Base-by-base conservation (phyloP, 2,113 vertebrate genomes). In the Pterophyllum scalare region DNA sequence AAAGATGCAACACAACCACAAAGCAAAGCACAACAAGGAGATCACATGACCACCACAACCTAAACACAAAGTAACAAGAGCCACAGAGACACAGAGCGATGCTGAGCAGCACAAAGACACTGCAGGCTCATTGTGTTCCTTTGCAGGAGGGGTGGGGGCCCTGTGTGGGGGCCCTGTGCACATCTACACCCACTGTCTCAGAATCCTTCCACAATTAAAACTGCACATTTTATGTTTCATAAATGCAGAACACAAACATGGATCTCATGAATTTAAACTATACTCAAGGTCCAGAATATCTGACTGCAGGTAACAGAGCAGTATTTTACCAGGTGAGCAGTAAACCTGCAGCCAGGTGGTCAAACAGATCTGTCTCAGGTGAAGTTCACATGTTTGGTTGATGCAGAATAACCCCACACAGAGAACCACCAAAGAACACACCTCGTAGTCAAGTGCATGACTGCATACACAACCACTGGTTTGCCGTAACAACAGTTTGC, bases 401-500 rank as follows among this genome's bases (percentile, higher is more conserved):
- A 43, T 19, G 64, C 22, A 19, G 26, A 11, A 22, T 40, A 12
- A 67, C 40, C 11, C 40, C 40, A 12, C 40, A 4, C 12, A 43
- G 12, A 43, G 40, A 70, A 49, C 43, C 2, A 70, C 19, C 28
- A 7, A 49, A 52, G 65, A 43, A 46, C 64, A 61, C 46, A 49
- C 22, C 14, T 46, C 5, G 15, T 22, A 28, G 24, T 3, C 49
- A 43, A 49, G 40, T 26, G 22, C 46, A 46, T 20, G 43, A 28
- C 65, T 17, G 60, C 60, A 6, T 24, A 22, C 56, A 58, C n/a
- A 12, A n/a, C 54, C 10, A 22, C 56, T 24, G 56, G n/a, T 58
- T 59, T 19, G 28, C 8, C 46, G 0, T 14, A 0, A 26, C 64
- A 46, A 0, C 64, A 46, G 40, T 15, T 67, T 38, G 17, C 38